phyloP scores from a whole-genome alignment of 2,113 vertebrate species.

The Bombycilla garrulus region DNA sequence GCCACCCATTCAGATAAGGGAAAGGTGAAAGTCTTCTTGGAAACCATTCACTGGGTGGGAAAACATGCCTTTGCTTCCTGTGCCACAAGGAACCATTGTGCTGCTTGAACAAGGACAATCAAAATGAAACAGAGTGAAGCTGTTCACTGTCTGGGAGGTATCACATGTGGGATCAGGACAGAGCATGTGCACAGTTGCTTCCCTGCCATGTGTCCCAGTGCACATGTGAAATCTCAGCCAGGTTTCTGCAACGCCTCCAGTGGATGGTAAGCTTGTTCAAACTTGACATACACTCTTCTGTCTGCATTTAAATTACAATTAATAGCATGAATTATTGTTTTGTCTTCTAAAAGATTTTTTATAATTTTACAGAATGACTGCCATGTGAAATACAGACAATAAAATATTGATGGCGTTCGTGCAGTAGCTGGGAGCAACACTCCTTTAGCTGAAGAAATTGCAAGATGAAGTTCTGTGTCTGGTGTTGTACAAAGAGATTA shows the following conservation, averaged over 20 bases:
- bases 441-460: background rate
- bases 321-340: background rate
- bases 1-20: background rate
- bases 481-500: background rate
- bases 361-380: background rate
- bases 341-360: background rate
- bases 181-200: background rate
- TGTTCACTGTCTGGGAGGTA: background rate
- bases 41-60: background rate
- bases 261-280: background rate
- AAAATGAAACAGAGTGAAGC: background rate
- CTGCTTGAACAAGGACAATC: background rate
- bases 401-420: background rate
- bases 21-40: background rate
- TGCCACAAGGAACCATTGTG: background rate
- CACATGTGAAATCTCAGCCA: background rate
- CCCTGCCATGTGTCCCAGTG: background rate
- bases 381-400: background rate
- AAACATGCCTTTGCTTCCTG: background rate
- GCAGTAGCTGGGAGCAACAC: background rate
- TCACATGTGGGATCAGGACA: background rate
- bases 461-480: background rate
- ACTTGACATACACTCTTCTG: accelerated
- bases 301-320: background rate
- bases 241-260: background rate